Evolutionary conservation across 92 coral and sea anemone species (phyloP), one percentile per base, ranked within the genome.

Genomic region (Muricea muricata): DNA sequence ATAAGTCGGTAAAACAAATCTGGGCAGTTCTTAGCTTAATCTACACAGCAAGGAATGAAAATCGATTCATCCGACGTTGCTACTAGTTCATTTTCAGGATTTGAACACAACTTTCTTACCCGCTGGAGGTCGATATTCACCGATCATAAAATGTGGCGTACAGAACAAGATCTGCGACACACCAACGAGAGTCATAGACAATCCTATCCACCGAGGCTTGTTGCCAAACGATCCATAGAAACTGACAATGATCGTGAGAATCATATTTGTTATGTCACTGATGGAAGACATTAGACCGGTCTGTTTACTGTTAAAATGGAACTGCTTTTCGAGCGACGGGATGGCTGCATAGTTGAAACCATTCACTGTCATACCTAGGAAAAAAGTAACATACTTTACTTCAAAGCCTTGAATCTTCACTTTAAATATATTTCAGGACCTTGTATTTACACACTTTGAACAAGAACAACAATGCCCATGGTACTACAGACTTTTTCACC

Each of bases 161-260:
- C 71, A 61, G 23, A 78, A 78, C 83, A 78, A 56, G 18, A 78
- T 56, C 29, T 56, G 26, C 3, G 69, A 21, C 7, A 56, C 37
- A 23, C 83, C 72, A 56, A 58, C 83, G 20, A 78, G n/a, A 34
- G 30, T n/a, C 29, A 58, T 7, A 29, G 47, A 55, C 21, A 33
- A 26, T 17, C 98, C 98, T 1, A 94, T 90, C 98, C 97, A 94
- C 37, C 68, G 91, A 18, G 89, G 82, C 67, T 94, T 93, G 86
- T 93, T 90, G 1, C 94, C 94, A 45, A 90, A 92, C 9, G 93
- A 76, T 4, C 98, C 98, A 39, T 88, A 94, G 72, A 88, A 94
- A 68, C 98, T 94, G 66, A 94, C 94, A 28, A 94, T 86, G 48
- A 87, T 65, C 1, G 93, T 90, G 10, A 94, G 21, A 9, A 94